Percentiles rank a stretch among this genome's conserved stretches.
Evolutionary conservation across 2,113 vertebrate species (phyloP).

Genomic region (Lontra canadensis): DNA sequence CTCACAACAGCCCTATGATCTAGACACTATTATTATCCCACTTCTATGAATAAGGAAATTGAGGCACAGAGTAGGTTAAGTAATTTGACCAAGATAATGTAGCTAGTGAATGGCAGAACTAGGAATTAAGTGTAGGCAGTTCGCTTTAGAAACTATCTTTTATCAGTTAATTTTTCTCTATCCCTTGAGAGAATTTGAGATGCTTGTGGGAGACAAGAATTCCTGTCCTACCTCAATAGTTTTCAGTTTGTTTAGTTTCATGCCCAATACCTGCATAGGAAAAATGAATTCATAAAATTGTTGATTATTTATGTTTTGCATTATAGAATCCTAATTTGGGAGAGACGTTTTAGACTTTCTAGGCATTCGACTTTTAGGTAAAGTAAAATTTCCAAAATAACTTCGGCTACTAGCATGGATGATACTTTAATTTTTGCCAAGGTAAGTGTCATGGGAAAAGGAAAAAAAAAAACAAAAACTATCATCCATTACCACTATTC

Average conservation of each 20-base stretch:
- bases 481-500: neutral
- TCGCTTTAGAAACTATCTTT: neutral
- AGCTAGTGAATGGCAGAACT: neutral
- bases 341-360: neutral
- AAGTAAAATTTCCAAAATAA: neutral
- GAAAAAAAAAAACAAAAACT: neutral
- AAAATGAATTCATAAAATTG: neutral
- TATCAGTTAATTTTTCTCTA: neutral
- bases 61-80: neutral
- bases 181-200: neutral
- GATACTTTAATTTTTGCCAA: constrained; percentile 30
- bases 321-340: neutral
- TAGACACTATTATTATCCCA: neutral
- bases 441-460: neutral
- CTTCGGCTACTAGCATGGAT: neutral
- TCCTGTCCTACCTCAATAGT: neutral
- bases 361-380: neutral
- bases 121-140: neutral
- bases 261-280: neutral
- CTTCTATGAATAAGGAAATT: neutral
- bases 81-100: neutral
- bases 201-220: neutral
- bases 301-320: neutral
- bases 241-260: neutral
- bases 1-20: neutral